Evolutionary conservation across 2,888 invertebrate species (phyloP).

Genomic region (Rambutsinella grinnellia): DNA sequence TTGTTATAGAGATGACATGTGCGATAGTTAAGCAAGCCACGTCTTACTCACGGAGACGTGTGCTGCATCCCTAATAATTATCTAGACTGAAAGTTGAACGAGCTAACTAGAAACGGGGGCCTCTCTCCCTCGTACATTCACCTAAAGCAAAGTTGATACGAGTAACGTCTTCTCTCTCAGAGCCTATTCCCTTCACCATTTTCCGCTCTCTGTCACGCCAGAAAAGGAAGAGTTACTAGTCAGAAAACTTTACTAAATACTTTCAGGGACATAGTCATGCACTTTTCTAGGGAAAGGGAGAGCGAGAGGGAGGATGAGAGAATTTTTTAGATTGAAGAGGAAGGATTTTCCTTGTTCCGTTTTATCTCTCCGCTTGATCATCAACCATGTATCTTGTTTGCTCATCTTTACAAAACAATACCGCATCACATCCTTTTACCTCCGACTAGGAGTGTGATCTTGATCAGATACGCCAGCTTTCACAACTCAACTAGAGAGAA

Average conservation of each 20-base stretch:
- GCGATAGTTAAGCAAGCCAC: conserved; percentile 39
- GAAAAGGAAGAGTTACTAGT: conserved; percentile 10
- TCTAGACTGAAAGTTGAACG: background rate
- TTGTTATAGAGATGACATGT: conserved; percentile 29
- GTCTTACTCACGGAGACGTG: conserved; percentile 33
- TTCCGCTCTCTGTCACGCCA: conserved; percentile 12
- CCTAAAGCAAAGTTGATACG: background rate
- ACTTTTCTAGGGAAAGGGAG: background rate
- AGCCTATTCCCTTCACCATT: background rate
- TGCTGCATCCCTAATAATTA: conserved; percentile 41
- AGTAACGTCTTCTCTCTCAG: background rate
- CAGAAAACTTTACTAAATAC: background rate
- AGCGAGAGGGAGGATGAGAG: background rate
- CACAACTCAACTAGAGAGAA: no score
- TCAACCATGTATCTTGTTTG: conserved; percentile 6
- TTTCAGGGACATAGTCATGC: background rate
- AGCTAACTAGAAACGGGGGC: background rate
- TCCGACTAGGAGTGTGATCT: no score
- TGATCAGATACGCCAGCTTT: no score
- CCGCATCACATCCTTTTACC: conserved; percentile 25
- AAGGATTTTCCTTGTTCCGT: conserved; percentile 10
- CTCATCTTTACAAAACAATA: conserved; percentile 10
- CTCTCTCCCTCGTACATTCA: background rate
- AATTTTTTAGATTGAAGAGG: conserved; percentile 6
- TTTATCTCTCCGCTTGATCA: conserved; percentile 10